Percentiles rank a stretch among this genome's conserved stretches.
Evolutionary conservation across 1,140 invertebrate species (phyloP).

Genomic region (Cotesia typhae): DNA sequence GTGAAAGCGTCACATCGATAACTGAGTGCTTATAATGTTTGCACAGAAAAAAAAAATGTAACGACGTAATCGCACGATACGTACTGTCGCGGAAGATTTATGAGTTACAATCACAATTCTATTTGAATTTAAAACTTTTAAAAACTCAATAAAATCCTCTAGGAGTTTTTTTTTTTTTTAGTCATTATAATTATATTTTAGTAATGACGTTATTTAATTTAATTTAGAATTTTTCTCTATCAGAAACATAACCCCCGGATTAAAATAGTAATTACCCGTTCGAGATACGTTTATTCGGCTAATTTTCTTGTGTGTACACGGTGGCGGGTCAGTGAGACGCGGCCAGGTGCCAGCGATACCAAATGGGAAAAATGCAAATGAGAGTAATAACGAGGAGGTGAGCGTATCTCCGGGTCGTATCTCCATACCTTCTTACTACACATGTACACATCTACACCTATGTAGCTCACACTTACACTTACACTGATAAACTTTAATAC

Average conservation of each 20-base stretch:
- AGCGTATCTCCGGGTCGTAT: conserved; percentile 45
- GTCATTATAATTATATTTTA: too few relatives aligned
- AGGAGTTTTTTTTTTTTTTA: too few relatives aligned
- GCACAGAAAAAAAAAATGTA: conserved; percentile 8
- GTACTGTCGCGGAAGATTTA: not conserved
- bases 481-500: not conserved
- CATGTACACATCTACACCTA: conserved; percentile 5
- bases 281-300: conserved; percentile 31
- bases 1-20: conserved; percentile 21
- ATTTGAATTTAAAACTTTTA: too few relatives aligned
- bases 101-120: too few relatives aligned
- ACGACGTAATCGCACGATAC: not conserved
- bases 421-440: conserved; percentile 9
- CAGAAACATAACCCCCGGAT: not conserved
- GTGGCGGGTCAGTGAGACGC: conserved; percentile 9
- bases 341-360: conserved; percentile 33
- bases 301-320: conserved; percentile 21
- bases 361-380: conserved; percentile 45
- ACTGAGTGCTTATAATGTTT: conserved; percentile 12
- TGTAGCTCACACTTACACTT: too few relatives aligned
- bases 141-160: too few relatives aligned
- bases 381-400: conserved; percentile 44
- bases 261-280: conserved; percentile 25
- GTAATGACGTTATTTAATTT: too few relatives aligned
- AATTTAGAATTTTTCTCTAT: too few relatives aligned